Evolutionary conservation across 2,888 invertebrate species (phyloP).

Genomic region (Portevinia maculata): DNA sequence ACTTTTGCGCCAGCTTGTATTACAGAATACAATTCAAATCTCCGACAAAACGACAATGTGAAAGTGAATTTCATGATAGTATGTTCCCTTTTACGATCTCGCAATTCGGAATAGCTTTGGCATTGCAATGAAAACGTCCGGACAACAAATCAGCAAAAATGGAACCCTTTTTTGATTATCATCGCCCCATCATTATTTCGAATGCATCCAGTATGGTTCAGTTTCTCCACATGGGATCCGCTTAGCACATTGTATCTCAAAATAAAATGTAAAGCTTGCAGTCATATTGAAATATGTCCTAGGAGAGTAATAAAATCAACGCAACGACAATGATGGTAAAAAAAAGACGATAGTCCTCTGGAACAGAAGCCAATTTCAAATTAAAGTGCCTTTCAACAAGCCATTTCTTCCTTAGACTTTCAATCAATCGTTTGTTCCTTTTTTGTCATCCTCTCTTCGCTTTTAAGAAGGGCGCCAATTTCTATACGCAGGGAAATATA

Average conservation of each 20-base stretch:
- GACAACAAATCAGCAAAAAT: slow-evolving; percentile 8
- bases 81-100: slow-evolving; percentile 46
- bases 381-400: slow-evolving; percentile 10
- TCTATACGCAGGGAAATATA: slow-evolving; percentile 2
- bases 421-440: slow-evolving; percentile 25
- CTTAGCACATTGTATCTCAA: slow-evolving; percentile 3
- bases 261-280: background rate
- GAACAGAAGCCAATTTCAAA: slow-evolving; percentile 50
- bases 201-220: slow-evolving; percentile 14
- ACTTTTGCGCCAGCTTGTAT: too few relatives aligned
- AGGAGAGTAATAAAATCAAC: slow-evolving; percentile 41
- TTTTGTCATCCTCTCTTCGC: background rate
- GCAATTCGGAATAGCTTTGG: slow-evolving; percentile 28
- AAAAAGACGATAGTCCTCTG: slow-evolving; percentile 6
- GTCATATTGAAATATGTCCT: slow-evolving; percentile 22
- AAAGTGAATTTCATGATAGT: slow-evolving; percentile 6
- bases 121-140: slow-evolving; percentile 13
- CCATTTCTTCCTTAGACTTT: slow-evolving; percentile 7
- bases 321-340: slow-evolving; percentile 8
- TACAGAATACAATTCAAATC: slow-evolving; percentile 31
- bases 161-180: slow-evolving; percentile 20
- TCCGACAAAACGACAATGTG: slow-evolving; percentile 3
- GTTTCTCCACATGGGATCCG: slow-evolving; percentile 6
- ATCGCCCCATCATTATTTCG: slow-evolving; percentile 34
- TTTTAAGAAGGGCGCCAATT: slow-evolving; percentile 17